Base-by-base conservation (phyloP, 2,888 invertebrate genomes). In the Pelosia muscerda region DNA sequence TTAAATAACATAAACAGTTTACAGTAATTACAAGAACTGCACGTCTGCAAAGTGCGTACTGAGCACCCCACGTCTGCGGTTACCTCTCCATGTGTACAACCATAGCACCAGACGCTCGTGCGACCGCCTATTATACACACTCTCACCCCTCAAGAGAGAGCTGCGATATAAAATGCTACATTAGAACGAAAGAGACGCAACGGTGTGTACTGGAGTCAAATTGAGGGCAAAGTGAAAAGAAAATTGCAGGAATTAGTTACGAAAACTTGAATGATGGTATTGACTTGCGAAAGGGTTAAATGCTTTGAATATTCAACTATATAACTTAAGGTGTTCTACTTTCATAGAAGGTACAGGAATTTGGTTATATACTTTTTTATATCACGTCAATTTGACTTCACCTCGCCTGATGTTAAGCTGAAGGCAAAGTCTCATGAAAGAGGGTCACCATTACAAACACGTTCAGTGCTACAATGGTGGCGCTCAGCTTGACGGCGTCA, bases 41-140 rank as follows among this genome's bases (percentile, higher is more conserved):
- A 15, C n/a, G 61, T 42, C 58, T 67, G 58, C 38, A 15, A 31
- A 26, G 61, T 61, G 53, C 31, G 53, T 3, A 60, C 53, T 23
- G 6, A 2, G 15, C 49, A 19, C 72, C 79, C 78, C 59, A 31
- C 66, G 81, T 79, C 79, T 79, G 79, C 76, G 79, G 79, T 79
- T 62, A 25, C 60, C 53, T 73, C 66, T 26, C 56, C 28, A 28
- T 59, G 68, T 71, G 67, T 53, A 49, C 3, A 2, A 9, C 8
- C 49, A 49, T 54, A 26, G 49, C 25, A 61, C 64, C 34, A 66
- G 22, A 42, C 53, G 13, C 23, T 49, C 49, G 65, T 61, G 59
- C 69, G 65, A n/a, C 49, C 25, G 65, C 66, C 68, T 71, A 55
- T 66, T 22, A 25, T 64, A 11, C 57, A 31, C 34, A 3, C 38